phyloP scores from a whole-genome alignment of 2,113 vertebrate genomes.

The Brienomyrus longianalis region DNA sequence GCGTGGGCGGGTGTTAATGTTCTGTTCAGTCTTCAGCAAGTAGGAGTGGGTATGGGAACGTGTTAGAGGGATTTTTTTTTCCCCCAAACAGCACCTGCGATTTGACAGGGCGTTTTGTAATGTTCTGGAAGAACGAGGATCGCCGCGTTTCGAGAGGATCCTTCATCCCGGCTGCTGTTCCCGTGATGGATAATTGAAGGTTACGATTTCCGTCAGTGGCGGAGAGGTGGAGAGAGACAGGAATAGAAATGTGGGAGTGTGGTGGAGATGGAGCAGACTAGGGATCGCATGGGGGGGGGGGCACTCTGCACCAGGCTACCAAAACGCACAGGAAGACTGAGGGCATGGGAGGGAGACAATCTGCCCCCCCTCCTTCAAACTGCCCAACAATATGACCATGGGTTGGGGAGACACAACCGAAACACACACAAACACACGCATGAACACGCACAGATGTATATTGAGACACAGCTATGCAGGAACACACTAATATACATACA shows the following conservation, averaged over 20 bases:
- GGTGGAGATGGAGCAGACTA: not conserved
- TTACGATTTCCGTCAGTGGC: not conserved
- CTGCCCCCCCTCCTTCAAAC: not conserved
- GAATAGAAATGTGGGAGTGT: not conserved
- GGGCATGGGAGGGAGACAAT: not conserved
- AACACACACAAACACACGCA: not conserved
- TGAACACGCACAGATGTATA: not conserved
- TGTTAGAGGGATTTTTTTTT: slow-evolving; percentile 5
- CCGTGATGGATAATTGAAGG: not conserved
- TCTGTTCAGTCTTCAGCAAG: slow-evolving; percentile 24
- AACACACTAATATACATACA: not conserved
- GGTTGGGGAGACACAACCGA: not conserved
- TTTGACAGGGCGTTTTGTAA: slow-evolving; percentile 9
- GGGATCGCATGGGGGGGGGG: not conserved
- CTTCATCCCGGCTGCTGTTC: slow-evolving; percentile 8
- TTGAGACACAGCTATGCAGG: not conserved
- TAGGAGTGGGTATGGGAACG: slow-evolving; percentile 21
- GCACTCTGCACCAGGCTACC: not conserved
- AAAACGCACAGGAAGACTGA: not conserved
- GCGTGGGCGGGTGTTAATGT: slow-evolving; percentile 36
- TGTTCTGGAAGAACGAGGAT: not conserved
- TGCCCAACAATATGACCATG: not conserved
- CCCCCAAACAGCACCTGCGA: slow-evolving; percentile 15
- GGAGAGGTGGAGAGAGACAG: not conserved
- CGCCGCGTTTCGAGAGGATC: not conserved